Base-by-base conservation (phyloP, 2,113 vertebrate genomes). In the Neopipo cinnamomea region DNA sequence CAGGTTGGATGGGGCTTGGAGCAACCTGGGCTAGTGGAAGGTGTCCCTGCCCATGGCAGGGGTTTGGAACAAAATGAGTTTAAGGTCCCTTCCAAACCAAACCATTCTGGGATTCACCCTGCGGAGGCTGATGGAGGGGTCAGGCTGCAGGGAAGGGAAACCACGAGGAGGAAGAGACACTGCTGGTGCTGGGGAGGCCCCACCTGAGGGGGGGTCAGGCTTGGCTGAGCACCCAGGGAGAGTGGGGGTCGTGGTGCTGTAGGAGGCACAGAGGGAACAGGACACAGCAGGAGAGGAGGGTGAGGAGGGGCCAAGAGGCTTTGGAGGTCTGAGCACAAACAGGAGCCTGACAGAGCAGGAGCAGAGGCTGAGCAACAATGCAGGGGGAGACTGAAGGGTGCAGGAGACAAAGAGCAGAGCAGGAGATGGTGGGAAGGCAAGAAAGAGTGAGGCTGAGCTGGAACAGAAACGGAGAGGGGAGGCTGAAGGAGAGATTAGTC, bases 1-100 rank as follows among this genome's bases (percentile, higher is more conserved):
- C 41, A 41, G 70, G 28, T 0, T 47, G 59, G 49, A 56, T 0
- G 0, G 14, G 11, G 28, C n/a, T 85, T 47, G 70, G 50, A 74
- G 11, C 28, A 56, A 0, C 15, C 30, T 49, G 82, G 42, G 15
- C 3, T 1, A 1, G 41, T 39, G 70, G 49, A 20, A 66, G 18
- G 7, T 65, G 61, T 13, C 35, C 24, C 42, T 75, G 71, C 50
- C 62, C 23, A 3, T 23, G 42, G n/a, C 23, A 85, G n/a, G 8
- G 24, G 12, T 5, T 12, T 44, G 19, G n/a, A n/a, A 74, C 14
- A 7, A 2, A 61, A n/a, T n/a, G 4, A n/a, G 23, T 8, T 41
- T 55, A 23, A 55, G 11, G 19, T 75, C 37, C 12, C 12, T 56
- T 66, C 30, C n/a, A 56, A 65, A 12, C 35, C 82, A 56, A 58